phyloP scores from a whole-genome alignment of 2,888 invertebrate genomes.

The Ditylenchus weischeri region DNA sequence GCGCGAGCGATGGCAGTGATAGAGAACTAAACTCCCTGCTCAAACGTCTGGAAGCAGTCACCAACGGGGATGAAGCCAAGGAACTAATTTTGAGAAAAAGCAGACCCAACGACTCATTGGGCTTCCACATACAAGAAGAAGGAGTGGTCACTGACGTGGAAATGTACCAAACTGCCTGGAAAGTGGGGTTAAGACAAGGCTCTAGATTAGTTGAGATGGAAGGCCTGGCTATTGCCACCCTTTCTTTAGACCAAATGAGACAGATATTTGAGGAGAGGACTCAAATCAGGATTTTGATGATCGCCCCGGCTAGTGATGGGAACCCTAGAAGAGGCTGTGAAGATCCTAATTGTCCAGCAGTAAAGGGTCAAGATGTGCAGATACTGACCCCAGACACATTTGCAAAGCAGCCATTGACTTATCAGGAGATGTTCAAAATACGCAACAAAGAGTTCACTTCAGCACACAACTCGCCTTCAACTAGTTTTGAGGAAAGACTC shows the following conservation, averaged over 20 bases:
- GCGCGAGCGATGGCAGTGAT: constrained; percentile 67
- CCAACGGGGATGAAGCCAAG: constrained; percentile 68
- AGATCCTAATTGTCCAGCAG: constrained; percentile 50
- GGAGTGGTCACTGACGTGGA: constrained; percentile 92
- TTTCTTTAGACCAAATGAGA: constrained; percentile 49
- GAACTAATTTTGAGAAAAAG: constrained; percentile 71
- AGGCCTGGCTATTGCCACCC: constrained; percentile 43
- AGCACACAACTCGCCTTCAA: constrained; percentile 44
- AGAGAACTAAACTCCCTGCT: constrained; percentile 74
- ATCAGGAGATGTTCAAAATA: constrained; percentile 54
- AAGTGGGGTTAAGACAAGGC: constrained; percentile 81
- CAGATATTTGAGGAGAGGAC: constrained; percentile 45
- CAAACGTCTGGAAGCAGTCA: constrained; percentile 76
- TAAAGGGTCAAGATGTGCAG: constrained; percentile 48
- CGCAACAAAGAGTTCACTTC: constrained; percentile 50
- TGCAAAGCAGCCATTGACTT: constrained; percentile 53
- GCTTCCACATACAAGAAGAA: constrained; percentile 56
- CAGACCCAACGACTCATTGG: constrained; percentile 48
- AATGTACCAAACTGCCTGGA: constrained; percentile 61
- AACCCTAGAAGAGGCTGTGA: constrained; percentile 47
- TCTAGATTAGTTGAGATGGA: constrained; percentile 74
- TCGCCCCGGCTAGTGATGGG: constrained; percentile 51
- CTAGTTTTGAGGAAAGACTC: constrained; percentile 38
- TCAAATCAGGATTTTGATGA: constrained; percentile 46
- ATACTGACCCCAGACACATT: constrained; percentile 55